Conservation (phyloP, 2,113 vertebrate genomes). For the Sclerurus mexicanus region DNA sequence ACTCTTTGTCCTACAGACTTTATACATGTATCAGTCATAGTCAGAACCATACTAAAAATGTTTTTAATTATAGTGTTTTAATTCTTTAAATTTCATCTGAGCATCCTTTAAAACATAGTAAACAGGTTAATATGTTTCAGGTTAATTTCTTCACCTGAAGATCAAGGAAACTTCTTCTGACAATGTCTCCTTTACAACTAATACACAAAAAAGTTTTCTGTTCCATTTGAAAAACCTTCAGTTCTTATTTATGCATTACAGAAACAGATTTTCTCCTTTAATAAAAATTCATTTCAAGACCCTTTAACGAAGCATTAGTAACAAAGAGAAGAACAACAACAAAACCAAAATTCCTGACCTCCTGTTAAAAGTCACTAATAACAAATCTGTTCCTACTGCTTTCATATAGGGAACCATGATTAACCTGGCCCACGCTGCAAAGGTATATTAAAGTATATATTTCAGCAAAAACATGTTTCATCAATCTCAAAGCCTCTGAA, state of each 20-base stretch:
- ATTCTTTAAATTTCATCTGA: neutral
- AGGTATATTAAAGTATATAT: neutral
- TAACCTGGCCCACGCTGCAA: neutral
- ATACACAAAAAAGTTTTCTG: neutral
- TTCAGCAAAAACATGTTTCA: neutral
- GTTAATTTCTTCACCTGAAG: neutral
- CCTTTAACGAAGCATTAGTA: neutral
- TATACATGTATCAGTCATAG: accelerated
- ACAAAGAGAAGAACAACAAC: neutral
- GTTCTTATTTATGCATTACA: neutral
- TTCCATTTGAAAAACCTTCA: neutral
- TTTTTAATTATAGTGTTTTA: neutral
- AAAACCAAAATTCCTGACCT: neutral
- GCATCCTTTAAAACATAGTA: neutral
- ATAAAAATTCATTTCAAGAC: neutral
- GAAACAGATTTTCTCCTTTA: neutral
- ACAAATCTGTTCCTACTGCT: neutral
- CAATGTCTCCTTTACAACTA: neutral
- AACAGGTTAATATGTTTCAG: neutral
- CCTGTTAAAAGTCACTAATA: neutral
- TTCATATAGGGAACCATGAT: neutral
- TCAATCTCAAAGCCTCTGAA: neutral
- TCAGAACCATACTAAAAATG: accelerated
- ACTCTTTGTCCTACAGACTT: neutral
- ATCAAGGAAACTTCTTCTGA: neutral